Conservation (phyloP, 2,797 vertebrate genomes). For the Urocyon cinereoargenteus region DNA sequence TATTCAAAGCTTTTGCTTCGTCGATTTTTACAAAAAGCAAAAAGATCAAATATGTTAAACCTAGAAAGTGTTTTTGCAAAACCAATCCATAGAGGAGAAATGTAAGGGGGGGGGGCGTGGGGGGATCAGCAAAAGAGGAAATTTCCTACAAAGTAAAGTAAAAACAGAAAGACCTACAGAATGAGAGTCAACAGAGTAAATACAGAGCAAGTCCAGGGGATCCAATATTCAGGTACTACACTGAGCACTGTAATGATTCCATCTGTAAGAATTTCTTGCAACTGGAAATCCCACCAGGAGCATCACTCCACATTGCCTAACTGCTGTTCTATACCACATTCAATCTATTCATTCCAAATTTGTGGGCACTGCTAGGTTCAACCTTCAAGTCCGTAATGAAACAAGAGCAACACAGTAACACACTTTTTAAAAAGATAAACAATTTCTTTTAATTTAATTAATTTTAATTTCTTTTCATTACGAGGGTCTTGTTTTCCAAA, state of each 20-base stretch:
- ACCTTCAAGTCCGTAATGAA: background rate
- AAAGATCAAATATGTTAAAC: background rate
- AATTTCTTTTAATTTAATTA: background rate
- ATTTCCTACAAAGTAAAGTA: background rate
- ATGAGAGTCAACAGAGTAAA: background rate
- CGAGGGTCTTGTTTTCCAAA: background rate
- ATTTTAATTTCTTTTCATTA: too few relatives aligned
- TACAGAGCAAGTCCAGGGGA: background rate
- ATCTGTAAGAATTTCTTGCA: background rate
- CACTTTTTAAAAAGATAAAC: background rate
- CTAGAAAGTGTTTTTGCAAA: background rate
- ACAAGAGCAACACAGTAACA: background rate
- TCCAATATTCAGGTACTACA: background rate
- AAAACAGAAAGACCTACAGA: background rate
- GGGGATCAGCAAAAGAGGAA: background rate
- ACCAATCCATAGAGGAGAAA: background rate
- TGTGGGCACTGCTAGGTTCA: background rate
- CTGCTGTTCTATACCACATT: background rate
- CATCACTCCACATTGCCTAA: background rate
- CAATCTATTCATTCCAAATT: background rate
- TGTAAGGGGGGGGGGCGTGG: accelerated
- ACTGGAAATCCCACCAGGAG: background rate
- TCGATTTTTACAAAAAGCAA: background rate
- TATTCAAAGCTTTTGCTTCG: background rate
- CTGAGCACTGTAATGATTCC: background rate